These are phyloP conservation scores for Stylophora pistillata DNA, from an alignment of 64 coral and sea anemone species.

Conservation along the genomic window DNA sequence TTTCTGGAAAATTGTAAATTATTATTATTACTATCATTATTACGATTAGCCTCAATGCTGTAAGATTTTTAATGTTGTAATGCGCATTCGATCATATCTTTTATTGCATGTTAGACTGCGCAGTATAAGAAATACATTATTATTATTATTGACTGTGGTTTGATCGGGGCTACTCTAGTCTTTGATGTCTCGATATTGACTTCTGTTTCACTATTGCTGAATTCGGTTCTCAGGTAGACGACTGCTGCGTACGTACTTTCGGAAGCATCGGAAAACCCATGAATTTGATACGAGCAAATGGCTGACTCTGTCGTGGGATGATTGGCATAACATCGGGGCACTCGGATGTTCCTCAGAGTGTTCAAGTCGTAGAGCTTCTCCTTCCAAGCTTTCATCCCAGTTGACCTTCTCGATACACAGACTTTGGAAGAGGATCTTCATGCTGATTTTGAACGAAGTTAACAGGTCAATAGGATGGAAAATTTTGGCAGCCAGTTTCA, in stretches of 20 bases:
- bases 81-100: no score
- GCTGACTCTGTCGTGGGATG: background rate
- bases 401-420: constrained; percentile 38
- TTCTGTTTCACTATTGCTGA: constrained; percentile 34
- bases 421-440: constrained; percentile 58
- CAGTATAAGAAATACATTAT: no score
- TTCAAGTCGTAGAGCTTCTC: constrained; percentile 1
- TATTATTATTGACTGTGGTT: constrained; percentile 3
- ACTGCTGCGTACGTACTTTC: constrained; percentile 17
- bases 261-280: constrained; percentile 33
- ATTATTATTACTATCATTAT: no score
- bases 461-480: constrained; percentile 54
- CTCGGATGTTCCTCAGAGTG: background rate
- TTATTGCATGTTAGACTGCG: no score
- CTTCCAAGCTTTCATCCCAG: constrained; percentile 38
- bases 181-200: constrained; percentile 46
- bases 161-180: constrained; percentile 32
- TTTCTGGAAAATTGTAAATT: no score
- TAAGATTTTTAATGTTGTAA: no score
- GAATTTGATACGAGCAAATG: background rate
- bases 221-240: constrained; percentile 30
- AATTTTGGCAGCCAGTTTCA: constrained; percentile 53
- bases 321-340: background rate
- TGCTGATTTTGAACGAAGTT: constrained; percentile 18
- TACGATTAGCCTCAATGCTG: no score